phyloP scores from a whole-genome alignment of 53 echinoderm and acorn worm species.

The Echinometra lucunter region DNA sequence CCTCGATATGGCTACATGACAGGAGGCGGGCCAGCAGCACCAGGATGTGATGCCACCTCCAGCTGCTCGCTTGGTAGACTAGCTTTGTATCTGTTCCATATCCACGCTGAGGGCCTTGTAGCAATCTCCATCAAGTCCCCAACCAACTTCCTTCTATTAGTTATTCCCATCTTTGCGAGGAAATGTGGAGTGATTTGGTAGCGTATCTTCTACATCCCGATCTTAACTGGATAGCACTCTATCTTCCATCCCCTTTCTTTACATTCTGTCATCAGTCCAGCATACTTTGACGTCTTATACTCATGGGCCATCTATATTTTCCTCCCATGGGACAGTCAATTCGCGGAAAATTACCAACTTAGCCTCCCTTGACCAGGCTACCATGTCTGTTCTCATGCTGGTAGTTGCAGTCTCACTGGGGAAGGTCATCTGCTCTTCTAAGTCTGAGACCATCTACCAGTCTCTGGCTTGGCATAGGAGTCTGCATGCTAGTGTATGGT shows the following conservation, averaged over 20 bases:
- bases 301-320: conserved; percentile 26
- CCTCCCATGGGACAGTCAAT: conserved; percentile 43
- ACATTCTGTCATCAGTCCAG: background rate
- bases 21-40: conserved; percentile 14
- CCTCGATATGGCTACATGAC: conserved; percentile 39
- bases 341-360: background rate
- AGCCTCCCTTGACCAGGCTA: background rate
- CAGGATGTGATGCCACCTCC: background rate
- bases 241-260: conserved; percentile 44
- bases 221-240: background rate
- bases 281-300: conserved; percentile 8
- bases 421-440: conserved; percentile 46
- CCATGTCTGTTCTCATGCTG: conserved; percentile 6
- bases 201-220: conserved; percentile 44
- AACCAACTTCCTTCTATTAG: background rate
- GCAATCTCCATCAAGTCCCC: background rate
- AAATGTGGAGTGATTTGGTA: background rate
- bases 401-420: conserved; percentile 13
- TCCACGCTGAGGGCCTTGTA: conserved; percentile 7
- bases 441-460: conserved; percentile 15
- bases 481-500: background rate
- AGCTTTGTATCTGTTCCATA: background rate
- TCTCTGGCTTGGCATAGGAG: background rate
- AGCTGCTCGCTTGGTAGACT: no score
- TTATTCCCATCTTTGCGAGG: background rate